Conservation (phyloP, 2,113 vertebrate species). For the Corvus cornix region DNA sequence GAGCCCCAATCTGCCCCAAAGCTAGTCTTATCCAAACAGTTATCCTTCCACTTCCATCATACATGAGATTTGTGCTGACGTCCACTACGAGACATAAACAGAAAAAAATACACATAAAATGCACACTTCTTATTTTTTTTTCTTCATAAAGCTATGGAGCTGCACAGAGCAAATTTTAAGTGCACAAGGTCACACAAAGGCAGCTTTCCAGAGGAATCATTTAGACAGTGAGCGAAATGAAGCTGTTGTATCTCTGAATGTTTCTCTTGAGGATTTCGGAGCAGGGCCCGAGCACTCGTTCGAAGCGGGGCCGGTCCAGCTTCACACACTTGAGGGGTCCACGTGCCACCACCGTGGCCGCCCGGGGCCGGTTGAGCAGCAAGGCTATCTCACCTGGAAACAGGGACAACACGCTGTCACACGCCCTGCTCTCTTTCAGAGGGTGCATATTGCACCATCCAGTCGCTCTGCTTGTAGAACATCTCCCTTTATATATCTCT, state of each 20-base stretch:
- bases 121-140: slow-evolving; percentile 17
- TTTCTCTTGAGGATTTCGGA: slow-evolving; percentile 97
- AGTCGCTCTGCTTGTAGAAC: not conserved
- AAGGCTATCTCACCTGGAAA: slow-evolving; percentile 90
- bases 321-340: slow-evolving; percentile 94
- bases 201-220: slow-evolving; percentile 51
- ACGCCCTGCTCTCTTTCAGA: not conserved
- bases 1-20: not conserved
- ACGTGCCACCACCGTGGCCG: slow-evolving; percentile 91
- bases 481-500: not conserved
- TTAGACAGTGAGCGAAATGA: slow-evolving; percentile 96
- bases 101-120: slow-evolving; percentile 67
- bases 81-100: slow-evolving; percentile 53
- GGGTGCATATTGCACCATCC: not conserved
- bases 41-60: not conserved
- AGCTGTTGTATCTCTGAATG: slow-evolving; percentile 98
- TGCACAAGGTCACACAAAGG: slow-evolving; percentile 75
- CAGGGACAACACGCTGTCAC: not conserved
- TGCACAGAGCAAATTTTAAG: slow-evolving; percentile 74
- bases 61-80: slow-evolving; percentile 16
- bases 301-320: slow-evolving; percentile 94
- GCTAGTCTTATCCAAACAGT: not conserved
- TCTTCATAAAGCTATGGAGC: slow-evolving; percentile 79
- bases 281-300: slow-evolving; percentile 93
- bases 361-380: slow-evolving; percentile 91